phyloP scores from a whole-genome alignment of 2,113 vertebrate species.

The Hippopotamus amphibius region DNA sequence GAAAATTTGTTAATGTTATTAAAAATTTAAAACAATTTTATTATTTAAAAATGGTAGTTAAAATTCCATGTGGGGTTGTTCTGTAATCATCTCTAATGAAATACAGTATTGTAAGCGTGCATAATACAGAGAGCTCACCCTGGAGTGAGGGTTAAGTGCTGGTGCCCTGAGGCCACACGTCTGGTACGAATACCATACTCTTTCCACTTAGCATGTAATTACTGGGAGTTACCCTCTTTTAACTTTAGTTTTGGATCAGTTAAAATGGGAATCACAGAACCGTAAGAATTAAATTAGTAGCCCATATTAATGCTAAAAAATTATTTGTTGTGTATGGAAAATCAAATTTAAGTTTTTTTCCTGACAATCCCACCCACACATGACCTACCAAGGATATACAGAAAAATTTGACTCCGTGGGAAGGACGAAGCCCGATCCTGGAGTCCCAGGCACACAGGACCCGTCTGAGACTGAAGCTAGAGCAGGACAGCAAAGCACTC shows the following conservation, averaged over 20 bases:
- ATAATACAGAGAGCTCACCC: background rate
- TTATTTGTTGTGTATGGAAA: background rate
- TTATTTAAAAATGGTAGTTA: background rate
- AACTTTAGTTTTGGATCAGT: background rate
- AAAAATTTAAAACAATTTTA: slow-evolving; percentile 5
- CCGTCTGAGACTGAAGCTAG: background rate
- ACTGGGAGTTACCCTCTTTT: background rate
- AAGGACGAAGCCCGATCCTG: background rate
- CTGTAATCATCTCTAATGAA: background rate
- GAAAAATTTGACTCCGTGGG: background rate
- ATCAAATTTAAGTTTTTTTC: background rate
- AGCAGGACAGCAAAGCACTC: background rate
- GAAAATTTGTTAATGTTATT: background rate
- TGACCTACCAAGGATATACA: background rate
- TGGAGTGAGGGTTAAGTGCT: background rate
- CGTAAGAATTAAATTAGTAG: background rate
- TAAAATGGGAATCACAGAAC: background rate
- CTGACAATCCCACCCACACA: background rate
- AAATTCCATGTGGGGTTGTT: background rate
- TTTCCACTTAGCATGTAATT: background rate
- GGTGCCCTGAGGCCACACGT: background rate
- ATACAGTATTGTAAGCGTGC: background rate
- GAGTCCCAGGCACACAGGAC: background rate
- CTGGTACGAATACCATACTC: background rate
- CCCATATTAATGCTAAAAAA: background rate